Conservation (phyloP, 2,113 vertebrate genomes). For the Oncorhynchus keta region DNA sequence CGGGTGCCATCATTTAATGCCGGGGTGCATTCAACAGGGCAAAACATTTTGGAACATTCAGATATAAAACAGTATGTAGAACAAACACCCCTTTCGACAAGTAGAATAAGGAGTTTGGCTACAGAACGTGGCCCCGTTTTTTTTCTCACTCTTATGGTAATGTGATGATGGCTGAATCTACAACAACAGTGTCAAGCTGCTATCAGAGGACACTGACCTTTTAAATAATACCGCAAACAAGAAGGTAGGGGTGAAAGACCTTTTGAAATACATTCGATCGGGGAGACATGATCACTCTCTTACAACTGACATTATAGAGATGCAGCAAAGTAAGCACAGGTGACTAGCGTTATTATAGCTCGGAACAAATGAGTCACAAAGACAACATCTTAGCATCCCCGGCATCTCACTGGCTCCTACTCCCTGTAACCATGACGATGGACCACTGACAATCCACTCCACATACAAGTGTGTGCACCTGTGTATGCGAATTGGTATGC, state of each 20-base stretch:
- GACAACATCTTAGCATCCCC: constrained; percentile 43
- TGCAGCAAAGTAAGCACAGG: constrained; percentile 23
- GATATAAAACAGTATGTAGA: too few relatives aligned
- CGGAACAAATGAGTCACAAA: constrained; percentile 31
- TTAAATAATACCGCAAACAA: too few relatives aligned
- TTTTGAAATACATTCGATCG: constrained; percentile 12
- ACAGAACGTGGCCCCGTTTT: too few relatives aligned
- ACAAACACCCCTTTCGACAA: too few relatives aligned
- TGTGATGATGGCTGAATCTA: not conserved
- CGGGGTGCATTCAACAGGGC: too few relatives aligned
- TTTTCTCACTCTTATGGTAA: not conserved
- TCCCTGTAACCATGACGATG: constrained; percentile 42
- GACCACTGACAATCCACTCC: constrained; percentile 15
- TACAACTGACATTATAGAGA: not conserved
- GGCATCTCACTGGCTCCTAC: constrained; percentile 19
- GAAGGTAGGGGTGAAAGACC: too few relatives aligned
- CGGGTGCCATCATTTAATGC: constrained; percentile 2
- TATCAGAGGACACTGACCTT: not conserved
- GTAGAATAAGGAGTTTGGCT: too few relatives aligned
- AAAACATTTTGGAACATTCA: too few relatives aligned
- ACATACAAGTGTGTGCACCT: not conserved
- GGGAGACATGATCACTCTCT: constrained; percentile 24
- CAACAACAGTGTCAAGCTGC: constrained; percentile 7
- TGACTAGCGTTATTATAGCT: constrained; percentile 8
- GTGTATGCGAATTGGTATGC: not conserved